phyloP scores from a whole-genome alignment of 2,113 vertebrate species.

The Calyptomena viridis region DNA sequence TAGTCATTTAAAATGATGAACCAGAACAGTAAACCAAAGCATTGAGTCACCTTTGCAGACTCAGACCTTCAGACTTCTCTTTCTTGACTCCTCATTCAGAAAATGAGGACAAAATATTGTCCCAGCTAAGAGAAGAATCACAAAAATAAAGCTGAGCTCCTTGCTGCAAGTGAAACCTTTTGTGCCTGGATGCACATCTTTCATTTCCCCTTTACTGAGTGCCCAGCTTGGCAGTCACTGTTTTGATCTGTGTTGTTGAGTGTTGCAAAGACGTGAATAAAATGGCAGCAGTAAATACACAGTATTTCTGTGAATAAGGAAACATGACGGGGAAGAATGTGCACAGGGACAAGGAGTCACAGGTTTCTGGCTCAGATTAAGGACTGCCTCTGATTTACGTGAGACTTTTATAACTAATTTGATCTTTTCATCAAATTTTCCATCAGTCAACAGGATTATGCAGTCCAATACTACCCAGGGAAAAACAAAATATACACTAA shows the following conservation, averaged over 20 bases:
- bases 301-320: neutral
- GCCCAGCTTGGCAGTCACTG: neutral
- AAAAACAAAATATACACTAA: neutral
- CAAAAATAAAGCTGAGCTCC: neutral
- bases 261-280: neutral
- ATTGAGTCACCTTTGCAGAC: neutral
- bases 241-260: neutral
- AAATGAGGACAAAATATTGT: neutral
- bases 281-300: neutral
- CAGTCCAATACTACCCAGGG: neutral
- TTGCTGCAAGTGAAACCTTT: neutral
- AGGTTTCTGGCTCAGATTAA: neutral
- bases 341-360: neutral
- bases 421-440: neutral
- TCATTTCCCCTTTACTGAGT: neutral
- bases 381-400: neutral
- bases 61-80: neutral
- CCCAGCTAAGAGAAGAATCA: neutral
- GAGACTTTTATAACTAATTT: accelerated
- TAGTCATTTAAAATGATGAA: neutral
- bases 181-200: neutral
- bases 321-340: neutral
- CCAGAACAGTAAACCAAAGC: neutral
- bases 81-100: neutral
- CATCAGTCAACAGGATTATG: neutral